Base-by-base conservation (phyloP, 1,140 invertebrate genomes). In the Parapsyche elsis region DNA sequence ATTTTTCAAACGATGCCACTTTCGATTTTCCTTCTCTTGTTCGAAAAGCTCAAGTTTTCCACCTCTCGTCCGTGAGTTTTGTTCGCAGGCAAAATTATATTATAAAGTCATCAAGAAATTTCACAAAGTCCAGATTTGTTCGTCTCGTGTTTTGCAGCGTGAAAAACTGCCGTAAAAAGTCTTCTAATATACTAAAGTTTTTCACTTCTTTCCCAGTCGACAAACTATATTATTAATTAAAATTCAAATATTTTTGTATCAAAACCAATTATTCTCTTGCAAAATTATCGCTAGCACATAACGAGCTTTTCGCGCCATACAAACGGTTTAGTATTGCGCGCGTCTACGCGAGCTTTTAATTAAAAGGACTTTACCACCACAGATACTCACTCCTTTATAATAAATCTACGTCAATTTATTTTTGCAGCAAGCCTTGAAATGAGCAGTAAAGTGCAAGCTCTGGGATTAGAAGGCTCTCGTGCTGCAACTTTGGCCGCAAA, bases 381-480 rank as follows among this genome's bases (percentile, higher is more conserved):
- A 53, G 16, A 53, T 4, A 53, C 10, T 53, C 24, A 9, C n/a
- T 67, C 23, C 49, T 1, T 61, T 2, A 67, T 67, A 26, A 5
- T 57, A 57, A 21, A 75, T 46, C 71, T 53, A 4, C 30, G 30
- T 38, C 30, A 7, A n/a, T 21, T 26, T 73, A 23, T 16, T 75
- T 75, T 77, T 85, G 30, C 88, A 92, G 87, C 88, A 84, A 89
- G 89, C 85, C 85, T 87, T 76, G 89, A 90, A 78, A 85, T 92
- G 44, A 88, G 90, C 30, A 86, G 84, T 9, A 89, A 89, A 49
- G 90, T 91, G 81, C 86, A 90, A 67, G 88, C 88, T 26, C 86
- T 92, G 44, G 88, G 91, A 64, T 88, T 88, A 45, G 88, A 86
- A 9, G 88, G 86, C 38, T 84, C 87, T 7, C 85, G 86, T 76